Conservation (phyloP, 2,888 invertebrate species). For the Timandra comae region DNA sequence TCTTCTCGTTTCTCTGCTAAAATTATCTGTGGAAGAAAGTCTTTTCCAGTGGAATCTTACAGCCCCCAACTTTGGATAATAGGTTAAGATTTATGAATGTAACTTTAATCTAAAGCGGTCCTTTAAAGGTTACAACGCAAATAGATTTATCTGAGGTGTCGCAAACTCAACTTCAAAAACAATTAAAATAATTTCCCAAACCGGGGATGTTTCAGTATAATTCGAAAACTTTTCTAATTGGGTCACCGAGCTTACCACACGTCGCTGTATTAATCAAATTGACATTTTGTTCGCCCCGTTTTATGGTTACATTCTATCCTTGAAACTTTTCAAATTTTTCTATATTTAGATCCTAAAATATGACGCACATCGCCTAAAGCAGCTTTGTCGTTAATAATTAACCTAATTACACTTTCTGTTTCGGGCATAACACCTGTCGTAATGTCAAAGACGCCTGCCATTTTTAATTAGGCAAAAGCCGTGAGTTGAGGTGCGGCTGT, state of each 20-base stretch:
- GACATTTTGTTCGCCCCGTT: no score
- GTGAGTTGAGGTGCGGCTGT: constrained; percentile 25
- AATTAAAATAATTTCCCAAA: constrained; percentile 20
- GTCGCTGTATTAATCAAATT: constrained; percentile 11
- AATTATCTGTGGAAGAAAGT: no score
- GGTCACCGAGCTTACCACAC: constrained; percentile 25
- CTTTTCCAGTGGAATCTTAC: no score
- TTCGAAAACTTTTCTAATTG: constrained; percentile 37
- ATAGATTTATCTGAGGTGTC: constrained; percentile 9
- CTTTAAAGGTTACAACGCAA: background rate
- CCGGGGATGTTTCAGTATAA: constrained; percentile 23
- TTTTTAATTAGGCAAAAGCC: constrained; percentile 57
- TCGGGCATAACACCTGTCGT: constrained; percentile 36
- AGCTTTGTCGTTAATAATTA: constrained; percentile 37
- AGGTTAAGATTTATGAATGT: no score
- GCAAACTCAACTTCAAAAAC: constrained; percentile 17
- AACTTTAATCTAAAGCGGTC: no score
- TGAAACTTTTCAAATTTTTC: no score
- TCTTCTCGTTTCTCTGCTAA: no score
- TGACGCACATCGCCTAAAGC: no score
- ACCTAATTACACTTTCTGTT: constrained; percentile 41
- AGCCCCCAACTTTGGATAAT: no score
- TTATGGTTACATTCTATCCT: no score
- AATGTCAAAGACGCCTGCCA: constrained; percentile 44
- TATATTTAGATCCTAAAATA: no score